A percentile compares a stretch with the other conserved stretches of the same genome.
phyloP scores from a whole-genome alignment of 2,113 vertebrate species.

The Bungarus multicinctus region DNA sequence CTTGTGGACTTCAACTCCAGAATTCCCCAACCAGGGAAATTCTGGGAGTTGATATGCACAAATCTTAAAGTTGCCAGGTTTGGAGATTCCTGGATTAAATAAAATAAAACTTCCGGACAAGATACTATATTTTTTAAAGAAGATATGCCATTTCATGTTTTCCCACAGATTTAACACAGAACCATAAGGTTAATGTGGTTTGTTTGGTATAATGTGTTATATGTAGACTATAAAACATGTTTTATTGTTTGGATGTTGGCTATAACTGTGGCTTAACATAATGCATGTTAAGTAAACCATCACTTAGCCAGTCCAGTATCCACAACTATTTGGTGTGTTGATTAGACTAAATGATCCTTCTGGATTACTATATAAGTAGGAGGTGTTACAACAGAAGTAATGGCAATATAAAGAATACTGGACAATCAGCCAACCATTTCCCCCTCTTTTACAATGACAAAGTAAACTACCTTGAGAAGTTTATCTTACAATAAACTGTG shows the following conservation, averaged over 20 bases:
- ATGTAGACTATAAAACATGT: not conserved
- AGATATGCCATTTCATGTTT: not conserved
- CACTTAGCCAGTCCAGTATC: not conserved
- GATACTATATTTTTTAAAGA: not conserved
- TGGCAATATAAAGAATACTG: not conserved
- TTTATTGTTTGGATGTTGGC: not conserved
- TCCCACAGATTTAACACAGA: not conserved
- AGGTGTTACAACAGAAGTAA: not conserved
- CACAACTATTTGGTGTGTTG: not conserved
- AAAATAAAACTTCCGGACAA: not conserved
- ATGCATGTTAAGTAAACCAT: not conserved
- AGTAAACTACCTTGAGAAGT: not conserved
- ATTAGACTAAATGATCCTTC: not conserved
- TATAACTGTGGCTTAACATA: not conserved
- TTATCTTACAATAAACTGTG: not conserved
- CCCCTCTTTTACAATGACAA: not conserved
- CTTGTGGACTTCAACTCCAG: not conserved
- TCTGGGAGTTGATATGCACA: not conserved
- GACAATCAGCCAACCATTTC: not conserved
- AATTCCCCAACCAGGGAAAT: not conserved
- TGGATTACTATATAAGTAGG: not conserved
- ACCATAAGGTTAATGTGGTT: not conserved
- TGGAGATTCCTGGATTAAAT: not conserved
- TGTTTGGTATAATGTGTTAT: not conserved
- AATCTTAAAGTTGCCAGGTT: not conserved